Percentiles rank a stretch among this genome's conserved stretches.
These are phyloP conservation scores for Torymus texanus DNA, from an alignment of 2,888 invertebrate species.

Conservation along the genomic window DNA sequence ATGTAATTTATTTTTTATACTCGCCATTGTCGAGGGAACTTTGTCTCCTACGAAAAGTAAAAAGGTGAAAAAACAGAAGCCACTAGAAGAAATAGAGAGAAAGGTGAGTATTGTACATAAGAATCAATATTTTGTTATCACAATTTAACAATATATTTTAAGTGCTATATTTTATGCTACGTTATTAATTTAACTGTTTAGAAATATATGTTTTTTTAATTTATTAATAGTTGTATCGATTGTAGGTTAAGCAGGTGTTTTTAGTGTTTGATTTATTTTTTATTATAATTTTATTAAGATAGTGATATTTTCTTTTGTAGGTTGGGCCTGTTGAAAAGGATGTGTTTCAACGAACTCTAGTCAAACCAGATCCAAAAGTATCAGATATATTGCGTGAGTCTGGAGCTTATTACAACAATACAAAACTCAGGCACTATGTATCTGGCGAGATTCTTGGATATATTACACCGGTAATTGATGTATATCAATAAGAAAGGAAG, in stretches of 20 bases:
- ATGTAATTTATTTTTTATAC: conserved; percentile 40
- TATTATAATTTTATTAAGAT: too few relatives aligned
- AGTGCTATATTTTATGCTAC: too few relatives aligned
- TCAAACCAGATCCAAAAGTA: conserved; percentile 81
- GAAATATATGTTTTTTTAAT: too few relatives aligned
- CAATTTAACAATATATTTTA: too few relatives aligned
- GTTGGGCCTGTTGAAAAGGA: conserved; percentile 66
- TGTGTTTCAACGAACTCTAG: conserved; percentile 84
- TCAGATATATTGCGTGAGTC: conserved; percentile 87
- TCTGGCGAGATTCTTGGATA: conserved; percentile 89
- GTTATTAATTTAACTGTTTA: too few relatives aligned
- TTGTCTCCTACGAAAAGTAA: conserved; percentile 50
- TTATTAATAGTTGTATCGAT: too few relatives aligned
- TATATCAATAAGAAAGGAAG: too few relatives aligned
- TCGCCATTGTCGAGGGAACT: conserved; percentile 44
- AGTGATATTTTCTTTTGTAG: conserved; percentile 20
- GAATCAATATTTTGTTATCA: too few relatives aligned
- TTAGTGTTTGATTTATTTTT: too few relatives aligned
- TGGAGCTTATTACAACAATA: conserved; percentile 84
- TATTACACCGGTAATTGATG: conserved; percentile 87
- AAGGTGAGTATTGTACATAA: conserved; percentile 36
- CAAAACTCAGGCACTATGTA: conserved; percentile 79
- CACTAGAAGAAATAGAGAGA: conserved; percentile 31
- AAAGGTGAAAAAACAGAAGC: conserved; percentile 25
- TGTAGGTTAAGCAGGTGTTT: too few relatives aligned